phyloP scores from a whole-genome alignment of 2,113 vertebrate genomes.

The Trinectes maculatus region DNA sequence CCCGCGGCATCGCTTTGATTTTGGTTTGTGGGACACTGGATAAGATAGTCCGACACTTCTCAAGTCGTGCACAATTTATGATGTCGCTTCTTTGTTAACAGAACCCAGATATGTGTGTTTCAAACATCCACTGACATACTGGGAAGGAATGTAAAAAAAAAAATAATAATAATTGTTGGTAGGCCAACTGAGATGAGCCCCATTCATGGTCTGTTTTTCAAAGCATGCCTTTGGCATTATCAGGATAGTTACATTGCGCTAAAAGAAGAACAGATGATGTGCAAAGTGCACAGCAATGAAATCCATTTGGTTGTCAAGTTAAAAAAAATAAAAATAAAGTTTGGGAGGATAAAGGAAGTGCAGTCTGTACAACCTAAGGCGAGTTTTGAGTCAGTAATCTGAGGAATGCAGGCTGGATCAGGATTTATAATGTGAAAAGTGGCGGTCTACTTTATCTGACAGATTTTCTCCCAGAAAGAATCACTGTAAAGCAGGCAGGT shows the following conservation, averaged over 20 bases:
- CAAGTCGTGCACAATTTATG: constrained; percentile 37
- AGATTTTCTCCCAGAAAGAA: constrained; percentile 23
- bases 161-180: constrained; percentile 34
- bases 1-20: constrained; percentile 47
- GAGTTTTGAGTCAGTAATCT: constrained; percentile 44
- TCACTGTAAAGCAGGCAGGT: constrained; percentile 19
- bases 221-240: constrained; percentile 28
- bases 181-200: constrained; percentile 41
- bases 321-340: too few relatives aligned
- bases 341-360: constrained; percentile 29
- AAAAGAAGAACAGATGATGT: constrained; percentile 55
- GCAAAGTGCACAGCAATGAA: constrained; percentile 37
- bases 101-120: constrained; percentile 44
- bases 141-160: constrained; percentile 52
- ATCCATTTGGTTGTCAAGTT: constrained; percentile 43
- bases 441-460: constrained; percentile 30
- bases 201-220: constrained; percentile 33
- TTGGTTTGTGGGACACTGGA: constrained; percentile 24
- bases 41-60: constrained; percentile 21
- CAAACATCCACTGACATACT: constrained; percentile 44
- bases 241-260: not conserved
- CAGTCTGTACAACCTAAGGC: constrained; percentile 55
- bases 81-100: constrained; percentile 28
- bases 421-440: constrained; percentile 70
- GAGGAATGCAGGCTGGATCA: constrained; percentile 37